Evolutionary conservation across 2,888 invertebrate species (phyloP).

Genomic region (Cyaniris semiargus): DNA sequence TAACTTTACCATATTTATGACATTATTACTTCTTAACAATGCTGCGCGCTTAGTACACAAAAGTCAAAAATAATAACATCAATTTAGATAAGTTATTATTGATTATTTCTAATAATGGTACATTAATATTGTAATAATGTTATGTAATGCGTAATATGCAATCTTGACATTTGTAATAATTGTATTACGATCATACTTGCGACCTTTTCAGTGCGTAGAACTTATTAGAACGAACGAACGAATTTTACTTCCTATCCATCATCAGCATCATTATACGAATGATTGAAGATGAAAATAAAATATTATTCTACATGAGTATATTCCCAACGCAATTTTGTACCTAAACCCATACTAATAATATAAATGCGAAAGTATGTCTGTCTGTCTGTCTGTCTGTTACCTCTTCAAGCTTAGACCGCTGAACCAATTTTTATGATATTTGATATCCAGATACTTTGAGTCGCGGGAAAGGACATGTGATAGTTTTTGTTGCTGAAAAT

Average conservation of each 20-base stretch:
- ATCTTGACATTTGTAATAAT: constrained; percentile 16
- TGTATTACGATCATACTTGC: constrained; percentile 1
- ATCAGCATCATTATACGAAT: neutral
- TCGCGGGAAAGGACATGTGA: too few species aligned
- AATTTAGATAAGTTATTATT: neutral
- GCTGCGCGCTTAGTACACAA: neutral
- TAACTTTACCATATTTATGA: too few species aligned
- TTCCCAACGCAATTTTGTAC: too few species aligned
- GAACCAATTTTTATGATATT: too few species aligned
- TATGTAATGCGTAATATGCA: neutral
- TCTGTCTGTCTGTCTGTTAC: too few species aligned
- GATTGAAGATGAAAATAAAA: too few species aligned
- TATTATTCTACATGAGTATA: too few species aligned
- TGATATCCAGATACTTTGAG: too few species aligned
- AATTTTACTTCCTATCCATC: neutral
- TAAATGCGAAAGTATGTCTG: too few species aligned
- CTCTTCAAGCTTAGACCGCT: too few species aligned
- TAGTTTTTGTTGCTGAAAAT: too few species aligned
- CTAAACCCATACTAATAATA: too few species aligned
- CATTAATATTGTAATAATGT: constrained; percentile 11
- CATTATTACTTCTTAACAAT: neutral
- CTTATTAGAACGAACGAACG: neutral
- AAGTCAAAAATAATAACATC: constrained; percentile 6
- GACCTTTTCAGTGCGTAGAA: constrained; percentile 8
- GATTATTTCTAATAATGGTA: constrained; percentile 6